These are phyloP conservation scores for Lysiphlebus fabarum DNA, from an alignment of 1,140 invertebrate species.

Conservation along the genomic window DNA sequence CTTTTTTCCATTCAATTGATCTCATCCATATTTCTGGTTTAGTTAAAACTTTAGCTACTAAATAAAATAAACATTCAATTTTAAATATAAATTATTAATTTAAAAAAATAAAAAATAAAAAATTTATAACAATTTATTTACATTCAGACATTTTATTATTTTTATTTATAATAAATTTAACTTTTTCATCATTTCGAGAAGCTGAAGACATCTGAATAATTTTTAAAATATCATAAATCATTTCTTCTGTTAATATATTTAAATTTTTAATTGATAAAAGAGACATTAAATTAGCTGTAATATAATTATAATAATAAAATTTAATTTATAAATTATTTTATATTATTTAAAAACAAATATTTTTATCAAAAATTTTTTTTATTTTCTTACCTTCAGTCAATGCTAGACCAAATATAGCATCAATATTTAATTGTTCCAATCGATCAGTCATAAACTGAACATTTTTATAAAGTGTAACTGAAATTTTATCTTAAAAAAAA, in stretches of 20 bases:
- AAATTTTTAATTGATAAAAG: constrained; percentile 18
- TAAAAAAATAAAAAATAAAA: neutral
- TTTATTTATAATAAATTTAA: neutral
- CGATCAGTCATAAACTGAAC: constrained; percentile 34
- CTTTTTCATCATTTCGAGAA: neutral
- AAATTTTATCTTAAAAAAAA: constrained; percentile 12
- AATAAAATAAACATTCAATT: neutral
- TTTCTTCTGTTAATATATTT: constrained; percentile 12
- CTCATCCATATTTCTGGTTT: constrained; percentile 34
- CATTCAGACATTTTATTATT: neutral
- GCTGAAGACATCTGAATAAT: constrained; percentile 9
- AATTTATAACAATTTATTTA: neutral
- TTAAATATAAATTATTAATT: neutral
- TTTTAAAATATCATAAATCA: constrained; percentile 5
- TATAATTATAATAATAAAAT: neutral
- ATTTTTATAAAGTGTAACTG: constrained; percentile 28
- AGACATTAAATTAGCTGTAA: constrained; percentile 23
- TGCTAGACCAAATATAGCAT: constrained; percentile 39
- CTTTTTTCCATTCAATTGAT: constrained; percentile 31
- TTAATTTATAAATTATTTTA: constrained; percentile 3
- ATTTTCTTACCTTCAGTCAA: constrained; percentile 39
- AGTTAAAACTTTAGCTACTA: constrained; percentile 27
- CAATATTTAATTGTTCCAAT: constrained; percentile 39
- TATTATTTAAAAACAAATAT: constrained; percentile 15
- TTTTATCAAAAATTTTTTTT: neutral